These are phyloP conservation scores for Chascanopsetta lugubris DNA, from an alignment of 2,113 vertebrate genomes.

Conservation along the genomic window DNA sequence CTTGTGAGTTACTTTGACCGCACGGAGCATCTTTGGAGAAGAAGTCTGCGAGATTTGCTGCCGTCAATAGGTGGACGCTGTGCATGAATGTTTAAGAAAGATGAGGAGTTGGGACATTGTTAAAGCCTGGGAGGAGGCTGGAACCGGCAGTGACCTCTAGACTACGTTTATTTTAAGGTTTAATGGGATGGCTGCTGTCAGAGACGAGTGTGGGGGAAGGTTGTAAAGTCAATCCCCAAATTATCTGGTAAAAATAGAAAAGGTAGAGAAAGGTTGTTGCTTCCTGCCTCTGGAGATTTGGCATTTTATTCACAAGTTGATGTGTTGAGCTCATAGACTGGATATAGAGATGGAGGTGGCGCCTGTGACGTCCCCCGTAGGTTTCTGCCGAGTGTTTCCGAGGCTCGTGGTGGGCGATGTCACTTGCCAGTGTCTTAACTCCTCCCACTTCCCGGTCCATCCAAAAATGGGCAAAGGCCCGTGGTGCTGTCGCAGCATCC, in stretches of 20 bases:
- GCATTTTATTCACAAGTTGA: conserved; percentile 18
- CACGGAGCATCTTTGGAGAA: neutral
- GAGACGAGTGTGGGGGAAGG: conserved; percentile 5
- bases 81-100: conserved; percentile 11
- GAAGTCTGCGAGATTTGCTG: conserved; percentile 23
- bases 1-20: conserved; percentile 18
- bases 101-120: conserved; percentile 14
- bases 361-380: no score
- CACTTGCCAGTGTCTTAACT: no score
- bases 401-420: no score
- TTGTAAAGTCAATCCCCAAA: conserved; percentile 34
- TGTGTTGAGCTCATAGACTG: no score
- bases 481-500: no score
- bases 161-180: conserved; percentile 29
- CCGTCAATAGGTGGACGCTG: conserved; percentile 13
- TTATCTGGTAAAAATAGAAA: conserved; percentile 47
- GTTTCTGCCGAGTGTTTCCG: no score
- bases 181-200: conserved; percentile 11
- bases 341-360: no score
- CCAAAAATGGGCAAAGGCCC: no score
- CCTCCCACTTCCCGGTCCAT: no score
- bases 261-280: conserved; percentile 12
- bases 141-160: conserved; percentile 35
- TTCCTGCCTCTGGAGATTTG: conserved; percentile 16
- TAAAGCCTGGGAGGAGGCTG: neutral